Conservation (phyloP, 2,113 vertebrate genomes). For the Amphilophus citrinellus region DNA sequence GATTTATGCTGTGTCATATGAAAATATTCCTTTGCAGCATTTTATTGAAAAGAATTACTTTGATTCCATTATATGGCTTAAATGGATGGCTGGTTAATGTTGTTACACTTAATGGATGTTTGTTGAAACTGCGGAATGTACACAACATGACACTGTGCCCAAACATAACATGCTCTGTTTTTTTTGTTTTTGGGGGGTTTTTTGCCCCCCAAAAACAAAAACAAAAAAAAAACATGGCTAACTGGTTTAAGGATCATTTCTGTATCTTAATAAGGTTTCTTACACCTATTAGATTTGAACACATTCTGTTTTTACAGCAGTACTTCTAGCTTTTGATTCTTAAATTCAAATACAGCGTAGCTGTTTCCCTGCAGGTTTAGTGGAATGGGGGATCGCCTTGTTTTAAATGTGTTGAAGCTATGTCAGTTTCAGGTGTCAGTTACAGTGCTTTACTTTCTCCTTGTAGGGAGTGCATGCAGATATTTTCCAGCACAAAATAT, state of each 20-base stretch:
- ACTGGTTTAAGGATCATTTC: slow-evolving; percentile 25
- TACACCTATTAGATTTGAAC: background rate
- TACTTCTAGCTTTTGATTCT: slow-evolving; percentile 53
- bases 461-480: slow-evolving; percentile 66
- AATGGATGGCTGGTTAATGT: background rate
- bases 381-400: slow-evolving; percentile 12
- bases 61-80: slow-evolving; percentile 15
- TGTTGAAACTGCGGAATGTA: slow-evolving; percentile 61
- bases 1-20: slow-evolving; percentile 14
- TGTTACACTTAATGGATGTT: slow-evolving; percentile 10
- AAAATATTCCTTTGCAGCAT: slow-evolving; percentile 49
- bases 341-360: slow-evolving; percentile 15
- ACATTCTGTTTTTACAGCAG: slow-evolving; percentile 38
- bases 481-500: slow-evolving; percentile 51
- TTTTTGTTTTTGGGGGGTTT: background rate
- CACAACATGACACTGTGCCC: slow-evolving; percentile 34
- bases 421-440: slow-evolving; percentile 39
- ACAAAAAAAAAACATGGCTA: background rate
- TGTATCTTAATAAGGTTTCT: slow-evolving; percentile 9
- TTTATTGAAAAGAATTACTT: slow-evolving; percentile 18
- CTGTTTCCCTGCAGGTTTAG: slow-evolving; percentile 20
- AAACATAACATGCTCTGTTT: slow-evolving; percentile 15
- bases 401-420: slow-evolving; percentile 38
- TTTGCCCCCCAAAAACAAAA: background rate
- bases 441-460: slow-evolving; percentile 61